Evolutionary conservation across 1,140 invertebrate genomes (phyloP).

Genomic region (Adelges cooleyi): DNA sequence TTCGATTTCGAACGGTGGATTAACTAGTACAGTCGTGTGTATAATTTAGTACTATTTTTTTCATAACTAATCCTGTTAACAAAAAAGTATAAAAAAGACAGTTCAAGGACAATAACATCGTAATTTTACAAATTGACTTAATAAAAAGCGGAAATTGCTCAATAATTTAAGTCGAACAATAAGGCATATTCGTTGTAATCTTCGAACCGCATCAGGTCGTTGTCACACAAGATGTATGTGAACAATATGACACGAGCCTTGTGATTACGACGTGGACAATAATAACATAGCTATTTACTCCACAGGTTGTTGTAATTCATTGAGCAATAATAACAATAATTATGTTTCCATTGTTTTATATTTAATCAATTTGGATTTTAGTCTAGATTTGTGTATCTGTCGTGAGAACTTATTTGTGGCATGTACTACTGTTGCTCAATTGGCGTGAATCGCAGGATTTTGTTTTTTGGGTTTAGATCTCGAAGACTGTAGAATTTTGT

Average conservation of each 20-base stretch:
- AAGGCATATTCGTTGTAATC: constrained; percentile 2
- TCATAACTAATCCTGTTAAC: not conserved
- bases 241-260: not conserved
- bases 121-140: not conserved
- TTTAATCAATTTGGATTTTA: no score
- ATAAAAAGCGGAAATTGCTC: constrained; percentile 14
- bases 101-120: constrained; percentile 3
- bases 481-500: not conserved
- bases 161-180: constrained; percentile 17
- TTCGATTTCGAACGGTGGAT: not conserved
- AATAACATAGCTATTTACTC: not conserved
- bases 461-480: not conserved
- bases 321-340: not conserved
- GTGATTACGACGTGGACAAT: not conserved
- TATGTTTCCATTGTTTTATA: no score
- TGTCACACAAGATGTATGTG: not conserved
- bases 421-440: no score
- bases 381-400: not conserved
- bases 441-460: not conserved
- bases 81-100: not conserved
- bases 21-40: not conserved
- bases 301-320: not conserved
- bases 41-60: not conserved
- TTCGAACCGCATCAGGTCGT: constrained; percentile 11
- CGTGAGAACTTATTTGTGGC: not conserved